Percentiles rank a stretch among this genome's conserved stretches.
Conservation (phyloP, 2,113 vertebrate genomes). For the Etheostoma spectabile region DNA sequence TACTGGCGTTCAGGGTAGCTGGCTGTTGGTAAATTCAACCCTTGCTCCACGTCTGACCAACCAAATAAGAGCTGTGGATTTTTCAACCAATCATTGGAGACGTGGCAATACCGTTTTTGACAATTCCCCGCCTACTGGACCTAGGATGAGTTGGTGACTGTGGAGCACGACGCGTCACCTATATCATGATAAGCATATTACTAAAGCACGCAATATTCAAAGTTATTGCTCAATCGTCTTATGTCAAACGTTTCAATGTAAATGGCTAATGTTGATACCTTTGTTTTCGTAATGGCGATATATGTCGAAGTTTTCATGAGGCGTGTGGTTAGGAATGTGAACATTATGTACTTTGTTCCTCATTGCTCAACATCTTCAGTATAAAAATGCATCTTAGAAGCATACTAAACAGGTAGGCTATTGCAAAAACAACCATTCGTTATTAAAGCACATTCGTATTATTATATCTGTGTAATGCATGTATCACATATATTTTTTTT, state of each 20-base stretch:
- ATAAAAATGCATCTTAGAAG: neutral
- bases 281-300: neutral
- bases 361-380: neutral
- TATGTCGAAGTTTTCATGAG: neutral
- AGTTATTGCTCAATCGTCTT: slow-evolving; percentile 9
- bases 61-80: neutral
- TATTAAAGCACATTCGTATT: neutral
- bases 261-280: fast-evolving
- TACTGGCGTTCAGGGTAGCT: slow-evolving; percentile 59
- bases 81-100: slow-evolving; percentile 66
- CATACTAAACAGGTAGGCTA: neutral
- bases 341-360: slow-evolving; percentile 55
- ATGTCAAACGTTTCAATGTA: neutral
- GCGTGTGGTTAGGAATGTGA: neutral
- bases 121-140: slow-evolving; percentile 11
- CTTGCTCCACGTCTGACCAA: slow-evolving; percentile 38
- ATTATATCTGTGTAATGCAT: neutral
- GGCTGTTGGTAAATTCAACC: slow-evolving; percentile 49
- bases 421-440: neutral
- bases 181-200: slow-evolving; percentile 39
- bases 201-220: slow-evolving; percentile 7
- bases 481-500: neutral
- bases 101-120: neutral
- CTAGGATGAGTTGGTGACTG: slow-evolving; percentile 59
- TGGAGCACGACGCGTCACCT: slow-evolving; percentile 77